phyloP scores from a whole-genome alignment of 2,113 vertebrate genomes.

The Ailurus styani region DNA sequence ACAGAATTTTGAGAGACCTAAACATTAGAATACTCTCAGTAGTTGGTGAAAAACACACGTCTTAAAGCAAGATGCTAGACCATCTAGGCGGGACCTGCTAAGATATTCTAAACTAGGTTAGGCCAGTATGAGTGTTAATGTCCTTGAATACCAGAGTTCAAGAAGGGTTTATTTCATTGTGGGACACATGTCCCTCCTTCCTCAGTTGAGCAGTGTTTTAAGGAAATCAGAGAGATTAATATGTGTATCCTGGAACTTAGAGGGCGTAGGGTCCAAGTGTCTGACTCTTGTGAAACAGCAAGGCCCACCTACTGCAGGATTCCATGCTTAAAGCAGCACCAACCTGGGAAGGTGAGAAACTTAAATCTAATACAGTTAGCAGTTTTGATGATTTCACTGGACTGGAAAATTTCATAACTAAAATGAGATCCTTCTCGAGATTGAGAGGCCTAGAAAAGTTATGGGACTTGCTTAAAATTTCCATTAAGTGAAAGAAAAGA shows the following conservation, averaged over 20 bases:
- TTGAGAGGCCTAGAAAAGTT: background rate
- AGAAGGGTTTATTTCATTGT: background rate
- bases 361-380: background rate
- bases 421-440: background rate
- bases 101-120: background rate
- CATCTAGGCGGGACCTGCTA: background rate
- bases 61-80: background rate
- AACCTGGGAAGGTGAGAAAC: background rate
- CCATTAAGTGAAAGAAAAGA: background rate
- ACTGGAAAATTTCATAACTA: background rate
- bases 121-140: background rate
- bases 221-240: background rate
- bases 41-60: background rate
- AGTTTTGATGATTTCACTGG: background rate
- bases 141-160: background rate
- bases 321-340: background rate
- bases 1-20: background rate
- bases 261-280: background rate
- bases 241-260: background rate
- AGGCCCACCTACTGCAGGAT: background rate
- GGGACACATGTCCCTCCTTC: background rate
- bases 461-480: background rate
- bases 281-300: background rate
- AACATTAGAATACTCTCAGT: background rate
- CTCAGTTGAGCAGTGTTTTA: background rate